phyloP scores from a whole-genome alignment of 2,113 vertebrate genomes.

The Acinonyx jubatus region DNA sequence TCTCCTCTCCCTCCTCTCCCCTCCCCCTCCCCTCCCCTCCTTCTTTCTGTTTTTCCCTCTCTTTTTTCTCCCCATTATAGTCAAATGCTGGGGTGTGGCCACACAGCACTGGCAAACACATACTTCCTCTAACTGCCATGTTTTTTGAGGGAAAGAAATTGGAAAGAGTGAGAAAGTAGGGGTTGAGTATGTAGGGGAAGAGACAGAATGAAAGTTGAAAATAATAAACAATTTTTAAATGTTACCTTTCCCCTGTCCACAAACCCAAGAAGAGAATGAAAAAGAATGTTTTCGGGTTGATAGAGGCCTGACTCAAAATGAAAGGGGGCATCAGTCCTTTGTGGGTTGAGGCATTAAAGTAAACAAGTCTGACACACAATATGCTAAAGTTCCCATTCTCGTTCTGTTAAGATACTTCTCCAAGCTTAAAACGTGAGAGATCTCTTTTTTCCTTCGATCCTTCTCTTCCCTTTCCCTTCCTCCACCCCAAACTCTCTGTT shows the following conservation, averaged over 20 bases:
- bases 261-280: constrained; percentile 46
- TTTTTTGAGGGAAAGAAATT: constrained; percentile 33
- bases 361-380: background rate
- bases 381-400: background rate
- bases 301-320: background rate
- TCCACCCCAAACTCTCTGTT: background rate
- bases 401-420: background rate
- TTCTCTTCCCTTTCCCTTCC: background rate
- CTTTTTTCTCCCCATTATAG: constrained; percentile 75
- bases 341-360: background rate
- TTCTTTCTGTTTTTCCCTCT: background rate
- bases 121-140: constrained; percentile 58
- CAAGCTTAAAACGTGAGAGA: background rate
- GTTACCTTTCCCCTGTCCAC: background rate
- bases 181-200: constrained; percentile 52
- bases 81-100: constrained; percentile 84
- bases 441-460: background rate
- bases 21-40: no score
- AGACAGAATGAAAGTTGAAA: constrained; percentile 56
- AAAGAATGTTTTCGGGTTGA: constrained; percentile 51
- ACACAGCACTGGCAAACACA: constrained; percentile 68
- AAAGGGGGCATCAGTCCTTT: background rate
- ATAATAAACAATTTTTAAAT: background rate
- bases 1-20: no score
- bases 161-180: background rate